phyloP scores from a whole-genome alignment of 2,113 vertebrate genomes.

The Eudyptes chrysolophus region DNA sequence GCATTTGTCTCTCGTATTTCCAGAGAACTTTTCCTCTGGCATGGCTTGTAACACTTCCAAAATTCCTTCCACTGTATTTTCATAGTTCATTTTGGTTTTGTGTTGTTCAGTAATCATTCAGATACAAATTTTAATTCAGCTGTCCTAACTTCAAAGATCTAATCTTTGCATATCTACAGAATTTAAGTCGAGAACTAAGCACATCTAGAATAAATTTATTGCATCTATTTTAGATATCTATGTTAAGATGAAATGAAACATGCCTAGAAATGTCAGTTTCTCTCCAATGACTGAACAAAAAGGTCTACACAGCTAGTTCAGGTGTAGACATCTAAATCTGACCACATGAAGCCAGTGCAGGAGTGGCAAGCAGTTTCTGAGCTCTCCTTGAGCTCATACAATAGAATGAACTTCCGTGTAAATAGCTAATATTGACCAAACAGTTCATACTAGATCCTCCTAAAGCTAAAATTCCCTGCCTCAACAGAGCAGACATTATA shows the following conservation, averaged over 20 bases:
- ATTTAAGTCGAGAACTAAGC: neutral
- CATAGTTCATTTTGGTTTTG: neutral
- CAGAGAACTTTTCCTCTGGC: neutral
- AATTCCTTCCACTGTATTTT: neutral
- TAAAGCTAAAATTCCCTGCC: neutral
- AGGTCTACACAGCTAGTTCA: neutral
- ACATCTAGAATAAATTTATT: neutral
- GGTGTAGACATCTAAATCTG: neutral
- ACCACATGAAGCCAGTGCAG: neutral
- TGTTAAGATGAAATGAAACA: neutral
- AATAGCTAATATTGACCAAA: neutral
- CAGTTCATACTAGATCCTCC: neutral
- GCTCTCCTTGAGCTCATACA: neutral
- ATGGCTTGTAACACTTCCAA: neutral
- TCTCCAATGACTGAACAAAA: neutral
- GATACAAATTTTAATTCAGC: neutral
- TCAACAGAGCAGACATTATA: neutral
- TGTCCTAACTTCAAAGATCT: neutral
- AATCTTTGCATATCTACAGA: neutral
- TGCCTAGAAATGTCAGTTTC: neutral
- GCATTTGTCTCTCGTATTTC: neutral
- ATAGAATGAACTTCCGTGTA: neutral
- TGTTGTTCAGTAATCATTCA: neutral
- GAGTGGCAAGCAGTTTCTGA: neutral
- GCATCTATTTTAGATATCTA: neutral